Percentiles rank a stretch among this genome's conserved stretches.
These are phyloP conservation scores for Sclerodermus sp. DNA, from an alignment of 2,888 invertebrate genomes.

Conservation along the genomic window DNA sequence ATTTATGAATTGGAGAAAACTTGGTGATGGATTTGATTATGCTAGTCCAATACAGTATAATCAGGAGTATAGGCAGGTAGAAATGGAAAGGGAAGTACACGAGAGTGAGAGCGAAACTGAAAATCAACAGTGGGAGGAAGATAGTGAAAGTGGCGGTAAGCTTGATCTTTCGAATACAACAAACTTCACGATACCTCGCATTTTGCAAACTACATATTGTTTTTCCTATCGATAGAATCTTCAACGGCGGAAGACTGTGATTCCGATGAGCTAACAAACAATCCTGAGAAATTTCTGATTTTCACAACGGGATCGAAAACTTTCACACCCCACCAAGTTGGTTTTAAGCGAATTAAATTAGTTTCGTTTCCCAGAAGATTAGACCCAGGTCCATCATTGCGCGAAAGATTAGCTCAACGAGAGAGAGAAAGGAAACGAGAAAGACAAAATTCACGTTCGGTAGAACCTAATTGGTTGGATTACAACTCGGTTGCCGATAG, in stretches of 20 bases:
- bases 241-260: conserved; percentile 46
- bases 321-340: conserved; percentile 83
- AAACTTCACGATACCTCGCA: too few relatives aligned
- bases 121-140: conserved; percentile 43
- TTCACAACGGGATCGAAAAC: conserved; percentile 83
- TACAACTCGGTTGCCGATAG: conserved; percentile 69
- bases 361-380: conserved; percentile 70
- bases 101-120: conserved; percentile 47
- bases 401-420: conserved; percentile 67
- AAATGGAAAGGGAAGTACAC: conserved; percentile 51
- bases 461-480: conserved; percentile 70
- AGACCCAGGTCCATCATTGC: conserved; percentile 70
- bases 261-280: conserved; percentile 59
- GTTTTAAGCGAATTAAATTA: conserved; percentile 73
- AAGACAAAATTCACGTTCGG: conserved; percentile 56
- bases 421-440: conserved; percentile 59
- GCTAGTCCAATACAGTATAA: conserved; percentile 66
- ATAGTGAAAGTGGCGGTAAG: conserved; percentile 49
- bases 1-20: conserved; percentile 54
- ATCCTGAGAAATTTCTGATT: conserved; percentile 73
- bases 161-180: too few relatives aligned
- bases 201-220: not conserved
- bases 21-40: conserved; percentile 59
- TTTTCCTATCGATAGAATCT: conserved; percentile 31
- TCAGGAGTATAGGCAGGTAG: conserved; percentile 65